Conservation (phyloP, 2,888 invertebrate species). For the Scelioninae gen. 1 region DNA sequence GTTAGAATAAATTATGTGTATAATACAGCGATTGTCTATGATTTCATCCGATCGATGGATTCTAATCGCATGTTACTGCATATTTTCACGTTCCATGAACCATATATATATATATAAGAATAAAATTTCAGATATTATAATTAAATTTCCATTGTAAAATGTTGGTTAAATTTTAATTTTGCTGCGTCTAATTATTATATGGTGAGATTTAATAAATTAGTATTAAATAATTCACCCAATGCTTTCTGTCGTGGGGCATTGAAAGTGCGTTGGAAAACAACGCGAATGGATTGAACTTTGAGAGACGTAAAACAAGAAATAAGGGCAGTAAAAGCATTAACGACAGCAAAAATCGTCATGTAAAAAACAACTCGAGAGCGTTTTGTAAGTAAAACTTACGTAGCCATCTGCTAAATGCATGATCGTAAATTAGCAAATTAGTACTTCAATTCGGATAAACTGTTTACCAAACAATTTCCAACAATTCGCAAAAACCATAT, state of each 20-base stretch:
- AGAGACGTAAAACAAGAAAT: constrained; percentile 60
- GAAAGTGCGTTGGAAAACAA: constrained; percentile 35
- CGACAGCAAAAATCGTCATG: constrained; percentile 70
- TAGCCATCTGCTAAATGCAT: constrained; percentile 25
- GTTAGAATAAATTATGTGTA: no score
- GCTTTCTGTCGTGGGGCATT: constrained; percentile 14
- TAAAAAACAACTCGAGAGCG: constrained; percentile 64
- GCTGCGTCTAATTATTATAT: neutral
- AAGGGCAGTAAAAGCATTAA: constrained; percentile 72
- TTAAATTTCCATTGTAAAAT: no score
- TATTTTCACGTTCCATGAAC: no score
- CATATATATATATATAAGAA: no score
- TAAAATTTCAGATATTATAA: no score
- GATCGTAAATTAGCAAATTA: neutral
- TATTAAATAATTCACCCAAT: constrained; percentile 34
- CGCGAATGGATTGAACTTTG: constrained; percentile 68
- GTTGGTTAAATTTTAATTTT: no score
- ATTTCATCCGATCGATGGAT: no score
- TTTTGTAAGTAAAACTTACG: constrained; percentile 36
- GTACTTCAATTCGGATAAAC: constrained; percentile 19
- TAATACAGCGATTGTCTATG: no score
- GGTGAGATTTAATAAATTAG: constrained; percentile 25
- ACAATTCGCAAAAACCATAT: neutral
- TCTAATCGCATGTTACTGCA: no score
- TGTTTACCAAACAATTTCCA: neutral